These are phyloP conservation scores for Alsophila aescularia DNA, from an alignment of 2,888 invertebrate species.

Conservation along the genomic window DNA sequence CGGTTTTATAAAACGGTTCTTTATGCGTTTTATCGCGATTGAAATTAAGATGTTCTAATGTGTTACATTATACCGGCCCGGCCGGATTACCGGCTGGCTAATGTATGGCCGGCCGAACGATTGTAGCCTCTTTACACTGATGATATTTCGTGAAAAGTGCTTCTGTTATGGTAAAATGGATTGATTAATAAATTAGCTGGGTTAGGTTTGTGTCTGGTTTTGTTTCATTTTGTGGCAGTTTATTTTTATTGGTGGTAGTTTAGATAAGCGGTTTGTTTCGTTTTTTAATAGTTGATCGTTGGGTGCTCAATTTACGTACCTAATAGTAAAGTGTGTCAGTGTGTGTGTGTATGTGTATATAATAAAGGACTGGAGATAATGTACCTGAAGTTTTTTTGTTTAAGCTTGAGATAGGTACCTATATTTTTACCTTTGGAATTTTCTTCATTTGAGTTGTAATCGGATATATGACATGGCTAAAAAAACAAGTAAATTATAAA, in stretches of 20 bases:
- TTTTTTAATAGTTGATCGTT: neutral
- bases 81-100: slow-evolving; percentile 22
- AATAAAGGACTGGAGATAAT: too few species aligned
- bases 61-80: slow-evolving; percentile 49
- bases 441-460: too few species aligned
- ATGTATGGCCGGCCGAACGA: slow-evolving; percentile 10
- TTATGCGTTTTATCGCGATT: slow-evolving; percentile 75
- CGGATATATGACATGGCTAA: too few species aligned
- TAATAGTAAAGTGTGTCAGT: neutral
- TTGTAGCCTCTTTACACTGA: slow-evolving; percentile 18
- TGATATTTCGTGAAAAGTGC: slow-evolving; percentile 27
- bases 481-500: too few species aligned
- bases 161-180: slow-evolving; percentile 27
- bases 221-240: slow-evolving; percentile 4
- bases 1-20: slow-evolving; percentile 70
- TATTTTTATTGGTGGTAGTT: slow-evolving; percentile 26
- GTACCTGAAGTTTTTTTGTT: too few species aligned
- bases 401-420: too few species aligned
- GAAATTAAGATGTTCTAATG: slow-evolving; percentile 78
- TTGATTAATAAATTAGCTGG: slow-evolving; percentile 52
- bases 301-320: neutral
- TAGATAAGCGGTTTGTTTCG: slow-evolving; percentile 37
- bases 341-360: too few species aligned
- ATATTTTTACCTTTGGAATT: too few species aligned
- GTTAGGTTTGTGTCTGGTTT: slow-evolving; percentile 3